A percentile compares a stretch with the other conserved stretches of the same genome.
These are phyloP conservation scores for Caenorhabditis sp. DNA, from an alignment of 2,888 invertebrate species.

Conservation along the genomic window DNA sequence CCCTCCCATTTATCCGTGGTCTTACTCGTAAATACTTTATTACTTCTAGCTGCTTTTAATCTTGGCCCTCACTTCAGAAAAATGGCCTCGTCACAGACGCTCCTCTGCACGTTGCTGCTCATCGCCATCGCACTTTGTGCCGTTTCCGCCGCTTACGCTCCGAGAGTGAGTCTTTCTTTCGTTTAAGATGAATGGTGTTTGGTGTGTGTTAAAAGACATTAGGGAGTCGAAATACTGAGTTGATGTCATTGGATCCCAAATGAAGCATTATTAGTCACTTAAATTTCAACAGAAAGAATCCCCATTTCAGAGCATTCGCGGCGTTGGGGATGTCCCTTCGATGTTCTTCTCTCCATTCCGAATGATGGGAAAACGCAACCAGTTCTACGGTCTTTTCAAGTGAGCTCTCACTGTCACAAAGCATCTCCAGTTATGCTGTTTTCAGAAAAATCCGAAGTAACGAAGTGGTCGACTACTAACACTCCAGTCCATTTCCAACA, in stretches of 20 bases:
- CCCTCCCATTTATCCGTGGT: neutral
- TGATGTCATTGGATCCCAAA: constrained; percentile 33
- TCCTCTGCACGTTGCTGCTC: constrained; percentile 34
- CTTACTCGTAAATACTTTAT: constrained; percentile 34
- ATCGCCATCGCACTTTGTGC: constrained; percentile 43
- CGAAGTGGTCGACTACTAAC: constrained; percentile 49
- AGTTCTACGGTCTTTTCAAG: constrained; percentile 66
- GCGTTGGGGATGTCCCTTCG: constrained; percentile 45
- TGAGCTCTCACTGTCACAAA: constrained; percentile 13
- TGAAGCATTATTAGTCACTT: too few relatives aligned
- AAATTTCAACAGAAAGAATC: neutral
- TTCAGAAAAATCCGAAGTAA: constrained; percentile 54
- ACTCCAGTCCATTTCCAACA: neutral
- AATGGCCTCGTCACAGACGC: constrained; percentile 35
- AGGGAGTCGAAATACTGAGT: neutral
- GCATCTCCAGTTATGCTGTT: neutral
- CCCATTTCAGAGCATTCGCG: constrained; percentile 51
- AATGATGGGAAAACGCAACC: constrained; percentile 64
- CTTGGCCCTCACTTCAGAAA: constrained; percentile 24
- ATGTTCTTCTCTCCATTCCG: constrained; percentile 67
- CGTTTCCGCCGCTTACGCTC: constrained; percentile 42
- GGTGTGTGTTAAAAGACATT: constrained; percentile 7
- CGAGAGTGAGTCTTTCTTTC: constrained; percentile 42
- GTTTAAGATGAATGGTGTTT: constrained; percentile 12
- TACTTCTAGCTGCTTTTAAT: constrained; percentile 18